Conservation (phyloP, 1,140 invertebrate species). For the Caenorhabditis latens region DNA sequence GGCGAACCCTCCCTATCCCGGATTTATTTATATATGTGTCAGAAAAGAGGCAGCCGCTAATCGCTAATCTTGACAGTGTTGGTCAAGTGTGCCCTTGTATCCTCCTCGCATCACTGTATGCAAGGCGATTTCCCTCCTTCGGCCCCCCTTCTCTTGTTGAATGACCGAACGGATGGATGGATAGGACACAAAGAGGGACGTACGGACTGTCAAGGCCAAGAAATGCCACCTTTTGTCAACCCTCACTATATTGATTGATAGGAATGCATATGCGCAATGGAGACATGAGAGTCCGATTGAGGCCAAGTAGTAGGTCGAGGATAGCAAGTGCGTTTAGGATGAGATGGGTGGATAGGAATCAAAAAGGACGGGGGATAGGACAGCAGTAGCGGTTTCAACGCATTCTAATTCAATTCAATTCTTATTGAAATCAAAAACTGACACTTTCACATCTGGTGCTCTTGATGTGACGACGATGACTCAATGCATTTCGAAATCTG, state of each 20-base stretch:
- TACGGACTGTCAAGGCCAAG: conserved; percentile 52
- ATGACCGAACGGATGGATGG: conserved; percentile 53
- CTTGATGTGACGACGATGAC: conserved; percentile 40
- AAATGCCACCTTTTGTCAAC: conserved; percentile 50
- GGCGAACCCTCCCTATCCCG: conserved; percentile 32
- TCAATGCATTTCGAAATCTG: conserved; percentile 54
- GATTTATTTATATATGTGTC: conserved; percentile 56
- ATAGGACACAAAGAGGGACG: conserved; percentile 35
- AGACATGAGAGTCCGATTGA: conserved; percentile 38
- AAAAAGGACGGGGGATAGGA: not conserved
- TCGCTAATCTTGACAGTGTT: conserved; percentile 56
- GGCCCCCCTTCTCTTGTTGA: conserved; percentile 28
- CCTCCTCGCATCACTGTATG: conserved; percentile 54
- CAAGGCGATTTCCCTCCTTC: conserved; percentile 42
- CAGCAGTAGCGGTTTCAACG: not conserved
- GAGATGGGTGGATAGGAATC: not conserved
- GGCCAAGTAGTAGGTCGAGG: conserved; percentile 5
- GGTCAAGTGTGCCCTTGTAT: conserved; percentile 55
- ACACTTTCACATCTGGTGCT: conserved; percentile 53
- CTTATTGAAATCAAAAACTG: conserved; percentile 50
- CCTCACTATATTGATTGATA: conserved; percentile 54
- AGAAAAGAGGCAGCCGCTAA: conserved; percentile 52
- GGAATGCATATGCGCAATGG: conserved; percentile 42
- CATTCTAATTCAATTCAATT: conserved; percentile 23
- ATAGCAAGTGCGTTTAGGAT: conserved; percentile 14